Evolutionary conservation across 2,113 vertebrate species (phyloP).

Genomic region (Ammodytes dubius): DNA sequence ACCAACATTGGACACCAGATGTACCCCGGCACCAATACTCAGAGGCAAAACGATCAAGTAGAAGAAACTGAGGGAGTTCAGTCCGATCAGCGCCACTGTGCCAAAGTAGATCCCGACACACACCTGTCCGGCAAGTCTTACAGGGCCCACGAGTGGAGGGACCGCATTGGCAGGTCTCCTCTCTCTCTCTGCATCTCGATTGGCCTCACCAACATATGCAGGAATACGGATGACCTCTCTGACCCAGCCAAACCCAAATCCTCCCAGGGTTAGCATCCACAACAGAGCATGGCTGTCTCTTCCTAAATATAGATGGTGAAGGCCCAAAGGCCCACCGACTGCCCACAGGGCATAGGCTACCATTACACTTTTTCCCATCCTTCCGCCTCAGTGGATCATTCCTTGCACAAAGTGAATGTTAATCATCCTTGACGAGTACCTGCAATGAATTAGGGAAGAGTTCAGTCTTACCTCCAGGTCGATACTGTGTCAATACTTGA

Average conservation of each 20-base stretch:
- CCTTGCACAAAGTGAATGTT: background rate
- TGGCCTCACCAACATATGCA: constrained; percentile 87
- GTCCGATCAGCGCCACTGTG: constrained; percentile 85
- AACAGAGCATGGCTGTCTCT: constrained; percentile 92
- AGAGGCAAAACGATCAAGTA: constrained; percentile 89
- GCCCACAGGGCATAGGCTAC: constrained; percentile 91
- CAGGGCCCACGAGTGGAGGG: constrained; percentile 77
- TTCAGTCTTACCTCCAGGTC: background rate
- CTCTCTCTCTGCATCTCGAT: constrained; percentile 64
- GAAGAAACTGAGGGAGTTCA: constrained; percentile 88
- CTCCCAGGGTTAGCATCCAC: constrained; percentile 92
- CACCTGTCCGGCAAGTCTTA: constrained; percentile 88
- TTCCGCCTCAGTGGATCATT: constrained; percentile 53
- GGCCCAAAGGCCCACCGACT: constrained; percentile 88
- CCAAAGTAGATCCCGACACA: constrained; percentile 91
- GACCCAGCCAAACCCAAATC: constrained; percentile 90
- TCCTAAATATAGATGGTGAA: constrained; percentile 93
- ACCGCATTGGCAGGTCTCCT: background rate
- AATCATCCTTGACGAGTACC: constrained; percentile 47
- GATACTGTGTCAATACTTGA: background rate
- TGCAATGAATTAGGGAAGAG: constrained; percentile 27
- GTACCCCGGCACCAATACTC: constrained; percentile 89
- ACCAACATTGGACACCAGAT: constrained; percentile 89
- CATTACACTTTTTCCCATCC: constrained; percentile 88
- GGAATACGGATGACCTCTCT: constrained; percentile 90